Evolutionary conservation across 2,888 invertebrate species (phyloP).

Genomic region (Torymus auratus): DNA sequence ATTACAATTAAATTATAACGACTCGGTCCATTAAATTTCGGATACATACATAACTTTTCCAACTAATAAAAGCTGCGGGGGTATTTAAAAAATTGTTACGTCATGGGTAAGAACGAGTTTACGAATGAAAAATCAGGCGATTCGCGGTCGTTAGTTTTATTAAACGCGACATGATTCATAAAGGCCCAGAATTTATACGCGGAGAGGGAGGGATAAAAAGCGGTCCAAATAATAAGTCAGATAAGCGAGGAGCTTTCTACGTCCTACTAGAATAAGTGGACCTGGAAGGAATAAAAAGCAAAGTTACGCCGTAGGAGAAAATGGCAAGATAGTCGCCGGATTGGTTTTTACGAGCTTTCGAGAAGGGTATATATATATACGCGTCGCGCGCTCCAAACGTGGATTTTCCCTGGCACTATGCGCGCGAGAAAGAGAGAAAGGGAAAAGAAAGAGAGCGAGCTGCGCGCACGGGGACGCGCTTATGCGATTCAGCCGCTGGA

Average conservation of each 20-base stretch:
- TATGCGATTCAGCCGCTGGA: conserved; percentile 22
- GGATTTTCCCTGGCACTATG: conserved; percentile 42
- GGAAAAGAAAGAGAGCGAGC: neutral
- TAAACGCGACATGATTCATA: neutral
- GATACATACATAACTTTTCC: too few relatives aligned
- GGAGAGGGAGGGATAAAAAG: conserved; percentile 4
- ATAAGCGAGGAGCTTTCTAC: conserved; percentile 29
- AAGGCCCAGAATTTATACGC: neutral
- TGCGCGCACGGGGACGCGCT: neutral
- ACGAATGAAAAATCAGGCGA: neutral
- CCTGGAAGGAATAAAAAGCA: conserved; percentile 39
- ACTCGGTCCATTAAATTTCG: neutral
- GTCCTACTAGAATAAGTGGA: conserved; percentile 27
- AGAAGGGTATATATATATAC: neutral
- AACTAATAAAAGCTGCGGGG: too few relatives aligned
- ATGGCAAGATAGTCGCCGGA: conserved; percentile 28
- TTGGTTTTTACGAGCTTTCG: conserved; percentile 58
- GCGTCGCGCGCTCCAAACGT: conserved; percentile 34
- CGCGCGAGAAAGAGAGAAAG: neutral
- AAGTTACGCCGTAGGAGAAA: conserved; percentile 35
- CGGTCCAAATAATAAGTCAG: conserved; percentile 45
- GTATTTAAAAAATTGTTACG: too few relatives aligned
- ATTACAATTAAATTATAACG: too few relatives aligned
- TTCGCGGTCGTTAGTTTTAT: neutral
- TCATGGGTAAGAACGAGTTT: too few relatives aligned